These are phyloP conservation scores for Craterocephalus amniculus DNA, from an alignment of 2,797 vertebrate species.

Conservation along the genomic window DNA sequence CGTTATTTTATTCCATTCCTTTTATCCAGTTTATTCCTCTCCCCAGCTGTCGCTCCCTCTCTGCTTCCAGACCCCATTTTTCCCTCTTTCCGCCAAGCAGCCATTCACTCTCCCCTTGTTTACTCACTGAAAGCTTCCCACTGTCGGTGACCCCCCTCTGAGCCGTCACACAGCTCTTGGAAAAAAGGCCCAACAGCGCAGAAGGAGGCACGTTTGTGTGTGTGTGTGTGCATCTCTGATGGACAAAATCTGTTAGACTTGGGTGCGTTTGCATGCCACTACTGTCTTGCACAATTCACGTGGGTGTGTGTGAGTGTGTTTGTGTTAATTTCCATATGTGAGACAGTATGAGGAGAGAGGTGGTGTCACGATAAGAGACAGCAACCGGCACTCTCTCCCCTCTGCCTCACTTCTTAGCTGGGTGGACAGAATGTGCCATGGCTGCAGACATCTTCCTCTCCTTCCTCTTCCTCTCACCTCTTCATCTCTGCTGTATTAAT, in stretches of 20 bases:
- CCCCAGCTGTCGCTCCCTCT: constrained; percentile 12
- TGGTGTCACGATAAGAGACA: constrained; percentile 32
- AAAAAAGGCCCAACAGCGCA: constrained; percentile 40
- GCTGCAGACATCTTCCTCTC: constrained; percentile 36
- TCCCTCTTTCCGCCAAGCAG: constrained; percentile 4
- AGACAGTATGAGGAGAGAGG: constrained; percentile 44
- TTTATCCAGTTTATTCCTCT: constrained; percentile 2
- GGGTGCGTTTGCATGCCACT: constrained; percentile 38
- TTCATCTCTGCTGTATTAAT: constrained; percentile 45
- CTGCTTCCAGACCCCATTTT: not conserved
- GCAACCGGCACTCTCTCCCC: constrained; percentile 24
- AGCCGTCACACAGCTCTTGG: constrained; percentile 32
- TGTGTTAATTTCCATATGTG: constrained; percentile 35
- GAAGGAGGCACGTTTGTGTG: constrained; percentile 32
- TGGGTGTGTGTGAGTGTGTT: constrained; percentile 6
- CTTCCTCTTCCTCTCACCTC: constrained; percentile 29
- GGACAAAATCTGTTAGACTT: constrained; percentile 9
- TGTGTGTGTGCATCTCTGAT: constrained; percentile 20
- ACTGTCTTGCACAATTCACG: constrained; percentile 13
- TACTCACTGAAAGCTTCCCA: constrained; percentile 42
- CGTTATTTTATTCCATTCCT: constrained; percentile 25
- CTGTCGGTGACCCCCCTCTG: constrained; percentile 19
- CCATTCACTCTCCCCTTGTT: constrained; percentile 40
- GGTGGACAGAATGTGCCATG: constrained; percentile 28
- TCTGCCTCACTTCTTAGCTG: constrained; percentile 35